Percentiles rank a stretch among this genome's conserved stretches.
These are phyloP conservation scores for Argya squamiceps DNA, from an alignment of 2,797 vertebrate genomes.

Conservation along the genomic window DNA sequence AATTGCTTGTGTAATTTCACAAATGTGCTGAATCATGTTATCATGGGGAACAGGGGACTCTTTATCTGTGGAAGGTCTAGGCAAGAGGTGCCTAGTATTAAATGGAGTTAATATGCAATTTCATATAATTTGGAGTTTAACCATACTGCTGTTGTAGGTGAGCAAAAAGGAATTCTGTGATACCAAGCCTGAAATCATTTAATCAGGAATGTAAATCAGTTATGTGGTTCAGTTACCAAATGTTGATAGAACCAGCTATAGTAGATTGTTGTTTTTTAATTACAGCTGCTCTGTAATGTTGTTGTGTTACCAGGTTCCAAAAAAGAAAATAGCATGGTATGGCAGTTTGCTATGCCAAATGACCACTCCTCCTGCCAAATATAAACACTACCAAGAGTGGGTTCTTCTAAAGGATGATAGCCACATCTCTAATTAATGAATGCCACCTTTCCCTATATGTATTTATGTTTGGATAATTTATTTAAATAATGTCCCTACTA, in stretches of 20 bases:
- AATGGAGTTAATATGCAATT: constrained; percentile 43
- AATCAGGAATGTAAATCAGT: constrained; percentile 67
- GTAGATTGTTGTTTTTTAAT: constrained; percentile 54
- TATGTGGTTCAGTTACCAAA: constrained; percentile 66
- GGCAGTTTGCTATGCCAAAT: constrained; percentile 33
- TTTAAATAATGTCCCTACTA: constrained; percentile 73
- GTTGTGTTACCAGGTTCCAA: constrained; percentile 53
- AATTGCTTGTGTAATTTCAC: not conserved
- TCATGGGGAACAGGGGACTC: not conserved
- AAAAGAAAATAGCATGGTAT: constrained; percentile 19
- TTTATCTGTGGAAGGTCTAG: not conserved
- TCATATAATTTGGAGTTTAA: constrained; percentile 46
- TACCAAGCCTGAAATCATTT: constrained; percentile 71
- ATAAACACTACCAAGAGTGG: not conserved
- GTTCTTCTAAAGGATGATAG: constrained; percentile 4
- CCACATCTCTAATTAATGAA: constrained; percentile 49
- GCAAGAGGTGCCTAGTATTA: constrained; percentile 28
- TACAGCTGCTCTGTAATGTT: constrained; percentile 45
- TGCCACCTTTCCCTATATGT: constrained; percentile 57
- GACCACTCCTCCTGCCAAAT: constrained; percentile 41
- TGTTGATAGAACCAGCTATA: constrained; percentile 23
- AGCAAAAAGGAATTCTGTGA: constrained; percentile 28
- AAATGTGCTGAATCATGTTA: not conserved
- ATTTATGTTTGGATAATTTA: constrained; percentile 73
- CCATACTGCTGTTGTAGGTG: not conserved